phyloP scores from a whole-genome alignment of 1,140 invertebrate genomes.

The Tribolium madens region DNA sequence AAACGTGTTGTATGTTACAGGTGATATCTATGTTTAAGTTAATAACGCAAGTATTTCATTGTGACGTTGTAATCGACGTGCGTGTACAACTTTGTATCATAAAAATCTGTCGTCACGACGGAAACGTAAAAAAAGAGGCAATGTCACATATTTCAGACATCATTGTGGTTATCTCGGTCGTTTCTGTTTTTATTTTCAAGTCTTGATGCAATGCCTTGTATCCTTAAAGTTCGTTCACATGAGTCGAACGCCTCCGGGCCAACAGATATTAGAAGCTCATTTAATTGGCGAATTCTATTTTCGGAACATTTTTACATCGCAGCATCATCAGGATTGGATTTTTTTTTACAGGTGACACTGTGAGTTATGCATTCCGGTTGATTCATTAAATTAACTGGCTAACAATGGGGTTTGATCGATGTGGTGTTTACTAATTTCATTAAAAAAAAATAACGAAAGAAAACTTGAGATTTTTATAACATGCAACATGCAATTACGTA shows the following conservation, averaged over 20 bases:
- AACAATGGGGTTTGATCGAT: neutral
- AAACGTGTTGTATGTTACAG: slow-evolving; percentile 21
- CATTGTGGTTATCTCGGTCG: slow-evolving; percentile 9
- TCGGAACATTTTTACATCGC: slow-evolving; percentile 22
- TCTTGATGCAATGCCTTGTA: slow-evolving; percentile 15
- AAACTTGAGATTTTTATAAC: neutral
- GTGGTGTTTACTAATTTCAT: neutral
- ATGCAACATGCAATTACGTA: neutral
- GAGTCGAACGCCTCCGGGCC: slow-evolving; percentile 5
- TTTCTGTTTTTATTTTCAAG: slow-evolving; percentile 16
- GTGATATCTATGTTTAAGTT: slow-evolving; percentile 27
- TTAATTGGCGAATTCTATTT: slow-evolving; percentile 35
- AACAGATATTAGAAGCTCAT: slow-evolving; percentile 18
- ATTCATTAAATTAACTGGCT: slow-evolving; percentile 2
- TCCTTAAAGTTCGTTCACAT: slow-evolving; percentile 34
- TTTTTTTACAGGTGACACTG: neutral
- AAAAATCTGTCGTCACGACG: slow-evolving; percentile 33
- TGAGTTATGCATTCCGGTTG: slow-evolving; percentile 10
- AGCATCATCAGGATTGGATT: slow-evolving; percentile 4
- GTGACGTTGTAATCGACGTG: slow-evolving; percentile 21
- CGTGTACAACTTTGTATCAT: slow-evolving; percentile 23
- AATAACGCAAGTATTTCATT: slow-evolving; percentile 15
- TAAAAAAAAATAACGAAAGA: neutral
- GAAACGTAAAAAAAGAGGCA: slow-evolving; percentile 26
- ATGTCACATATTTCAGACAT: slow-evolving; percentile 36